Conservation (phyloP, 2,113 vertebrate genomes). For the Cynoglossus semilaevis region DNA sequence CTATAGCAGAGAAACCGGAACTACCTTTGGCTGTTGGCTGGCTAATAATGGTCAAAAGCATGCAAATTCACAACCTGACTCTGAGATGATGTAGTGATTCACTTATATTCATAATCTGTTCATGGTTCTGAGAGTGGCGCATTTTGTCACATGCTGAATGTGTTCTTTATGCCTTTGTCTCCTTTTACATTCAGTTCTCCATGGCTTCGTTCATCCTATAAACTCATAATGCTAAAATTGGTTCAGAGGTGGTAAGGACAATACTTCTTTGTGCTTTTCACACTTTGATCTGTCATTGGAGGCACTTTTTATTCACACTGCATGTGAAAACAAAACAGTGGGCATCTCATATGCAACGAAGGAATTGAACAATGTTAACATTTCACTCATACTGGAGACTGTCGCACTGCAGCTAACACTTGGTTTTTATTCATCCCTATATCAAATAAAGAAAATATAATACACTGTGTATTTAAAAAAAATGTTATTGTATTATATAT, state of each 20-base stretch:
- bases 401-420: slow-evolving; percentile 78
- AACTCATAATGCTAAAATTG: slow-evolving; percentile 87
- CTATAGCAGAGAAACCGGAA: slow-evolving; percentile 37
- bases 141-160: slow-evolving; percentile 62
- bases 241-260: slow-evolving; percentile 89
- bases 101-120: slow-evolving; percentile 41
- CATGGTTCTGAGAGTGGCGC: slow-evolving; percentile 44
- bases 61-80: slow-evolving; percentile 18
- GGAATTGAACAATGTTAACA: slow-evolving; percentile 72
- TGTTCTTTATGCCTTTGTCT: slow-evolving; percentile 78
- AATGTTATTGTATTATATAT: not conserved
- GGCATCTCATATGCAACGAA: slow-evolving; percentile 52
- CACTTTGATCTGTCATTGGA: slow-evolving; percentile 52
- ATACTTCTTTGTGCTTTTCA: slow-evolving; percentile 63
- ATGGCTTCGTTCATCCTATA: slow-evolving; percentile 84
- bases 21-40: slow-evolving; percentile 42
- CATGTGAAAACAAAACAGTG: slow-evolving; percentile 57
- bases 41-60: slow-evolving; percentile 36
- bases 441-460: slow-evolving; percentile 18
- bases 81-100: slow-evolving; percentile 10
- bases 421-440: slow-evolving; percentile 15
- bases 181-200: slow-evolving; percentile 85
- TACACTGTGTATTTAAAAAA: slow-evolving; percentile 2
- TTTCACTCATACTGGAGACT: slow-evolving; percentile 80
- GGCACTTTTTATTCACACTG: slow-evolving; percentile 59